Evolutionary conservation across 1,140 invertebrate genomes (phyloP).

Genomic region (Mycetomoellerius zeteki): DNA sequence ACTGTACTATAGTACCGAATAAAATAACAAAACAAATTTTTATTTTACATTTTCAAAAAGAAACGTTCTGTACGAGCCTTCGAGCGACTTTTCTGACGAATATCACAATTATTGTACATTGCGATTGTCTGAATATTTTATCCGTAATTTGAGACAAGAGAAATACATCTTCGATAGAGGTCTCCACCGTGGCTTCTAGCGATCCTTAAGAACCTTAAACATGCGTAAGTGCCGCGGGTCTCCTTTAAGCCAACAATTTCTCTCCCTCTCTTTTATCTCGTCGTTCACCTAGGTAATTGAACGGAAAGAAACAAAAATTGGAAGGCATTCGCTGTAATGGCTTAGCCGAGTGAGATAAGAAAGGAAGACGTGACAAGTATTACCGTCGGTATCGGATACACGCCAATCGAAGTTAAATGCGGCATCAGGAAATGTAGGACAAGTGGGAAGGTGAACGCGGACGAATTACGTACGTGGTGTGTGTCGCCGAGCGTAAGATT

Average conservation of each 20-base stretch:
- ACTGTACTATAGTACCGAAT: no score
- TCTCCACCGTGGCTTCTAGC: no score
- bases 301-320: constrained; percentile 45
- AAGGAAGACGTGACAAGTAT: neutral
- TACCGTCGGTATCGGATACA: constrained; percentile 21
- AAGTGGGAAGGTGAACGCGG: neutral
- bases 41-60: no score
- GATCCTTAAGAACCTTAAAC: constrained; percentile 13
- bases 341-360: constrained; percentile 4
- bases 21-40: no score
- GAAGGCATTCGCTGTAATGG: neutral
- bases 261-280: neutral
- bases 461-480: constrained; percentile 48
- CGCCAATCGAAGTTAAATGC: constrained; percentile 29
- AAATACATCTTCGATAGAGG: no score
- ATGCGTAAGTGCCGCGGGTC: neutral
- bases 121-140: no score
- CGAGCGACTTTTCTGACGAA: no score
- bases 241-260: neutral
- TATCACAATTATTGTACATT: no score
- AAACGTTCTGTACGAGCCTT: no score
- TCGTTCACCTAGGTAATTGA: constrained; percentile 17
- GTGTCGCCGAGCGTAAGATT: constrained; percentile 52
- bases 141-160: no score
- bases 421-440: constrained; percentile 13